phyloP scores from a whole-genome alignment of 2,888 invertebrate species.

The Drosophila nigritarsus region DNA sequence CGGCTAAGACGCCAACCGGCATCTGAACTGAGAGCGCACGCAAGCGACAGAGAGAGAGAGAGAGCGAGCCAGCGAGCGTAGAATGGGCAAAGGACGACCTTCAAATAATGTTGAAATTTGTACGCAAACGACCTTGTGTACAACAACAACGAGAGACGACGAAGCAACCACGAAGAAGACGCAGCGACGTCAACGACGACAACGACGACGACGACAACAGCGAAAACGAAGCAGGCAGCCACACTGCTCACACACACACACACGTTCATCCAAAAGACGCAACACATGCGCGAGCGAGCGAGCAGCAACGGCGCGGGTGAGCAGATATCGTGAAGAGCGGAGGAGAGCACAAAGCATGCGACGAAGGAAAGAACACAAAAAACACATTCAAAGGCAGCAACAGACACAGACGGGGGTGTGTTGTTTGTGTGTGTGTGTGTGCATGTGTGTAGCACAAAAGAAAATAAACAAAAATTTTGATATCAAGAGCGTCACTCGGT shows the following conservation, averaged over 20 bases:
- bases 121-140: constrained; percentile 86
- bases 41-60: constrained; percentile 37
- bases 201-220: constrained; percentile 42
- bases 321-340: constrained; percentile 28
- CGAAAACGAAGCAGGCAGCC: constrained; percentile 56
- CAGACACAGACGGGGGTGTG: constrained; percentile 38
- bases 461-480: constrained; percentile 76
- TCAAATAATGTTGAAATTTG: constrained; percentile 85
- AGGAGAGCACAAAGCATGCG: constrained; percentile 49
- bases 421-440: constrained; percentile 11
- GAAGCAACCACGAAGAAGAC: constrained; percentile 62
- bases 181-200: constrained; percentile 49
- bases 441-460: constrained; percentile 56
- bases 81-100: constrained; percentile 85
- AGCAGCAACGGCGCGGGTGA: constrained; percentile 36
- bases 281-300: constrained; percentile 75
- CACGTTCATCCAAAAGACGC: constrained; percentile 43
- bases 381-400: constrained; percentile 31
- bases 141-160: constrained; percentile 71
- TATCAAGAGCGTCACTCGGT: constrained; percentile 54
- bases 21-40: constrained; percentile 43
- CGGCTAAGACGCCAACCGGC: constrained; percentile 55
- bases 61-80: constrained; percentile 50
- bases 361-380: constrained; percentile 55
- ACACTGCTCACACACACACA: constrained; percentile 45